Conservation (phyloP, 2,113 vertebrate species). For the Papio anubis region DNA sequence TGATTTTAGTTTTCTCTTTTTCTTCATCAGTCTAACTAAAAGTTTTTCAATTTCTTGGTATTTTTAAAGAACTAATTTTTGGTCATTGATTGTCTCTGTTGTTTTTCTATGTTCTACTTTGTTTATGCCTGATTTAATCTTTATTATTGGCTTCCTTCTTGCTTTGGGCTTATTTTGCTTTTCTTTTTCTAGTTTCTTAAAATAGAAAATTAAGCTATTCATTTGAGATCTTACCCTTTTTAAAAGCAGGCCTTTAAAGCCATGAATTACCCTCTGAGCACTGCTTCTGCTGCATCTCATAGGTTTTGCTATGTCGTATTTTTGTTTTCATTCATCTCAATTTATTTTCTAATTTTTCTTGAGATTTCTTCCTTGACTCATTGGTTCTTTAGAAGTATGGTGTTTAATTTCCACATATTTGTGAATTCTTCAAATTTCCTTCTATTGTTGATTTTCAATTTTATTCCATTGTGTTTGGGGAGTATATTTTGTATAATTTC, state of each 20-base stretch:
- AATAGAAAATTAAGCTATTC: neutral
- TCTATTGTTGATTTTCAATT: neutral
- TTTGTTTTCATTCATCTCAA: neutral
- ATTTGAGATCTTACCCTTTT: neutral
- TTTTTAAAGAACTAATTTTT: neutral
- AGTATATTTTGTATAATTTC: neutral
- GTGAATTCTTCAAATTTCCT: neutral
- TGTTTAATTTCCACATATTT: neutral
- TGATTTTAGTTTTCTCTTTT: neutral
- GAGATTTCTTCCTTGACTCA: neutral
- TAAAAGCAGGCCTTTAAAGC: neutral
- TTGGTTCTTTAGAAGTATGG: neutral
- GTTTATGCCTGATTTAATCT: neutral
- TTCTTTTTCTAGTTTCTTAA: neutral
- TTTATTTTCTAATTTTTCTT: neutral
- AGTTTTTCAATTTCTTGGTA: neutral
- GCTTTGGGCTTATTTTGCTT: neutral
- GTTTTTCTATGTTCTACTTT: neutral
- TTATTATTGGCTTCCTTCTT: neutral
- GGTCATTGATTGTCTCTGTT: neutral
- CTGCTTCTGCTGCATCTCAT: neutral
- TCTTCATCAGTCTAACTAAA: neutral
- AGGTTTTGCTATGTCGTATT: neutral
- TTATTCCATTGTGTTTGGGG: neutral
- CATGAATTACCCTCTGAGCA: neutral